Evolutionary conservation across 2,888 invertebrate genomes (phyloP).

Genomic region (Drosophila melanosoma): DNA sequence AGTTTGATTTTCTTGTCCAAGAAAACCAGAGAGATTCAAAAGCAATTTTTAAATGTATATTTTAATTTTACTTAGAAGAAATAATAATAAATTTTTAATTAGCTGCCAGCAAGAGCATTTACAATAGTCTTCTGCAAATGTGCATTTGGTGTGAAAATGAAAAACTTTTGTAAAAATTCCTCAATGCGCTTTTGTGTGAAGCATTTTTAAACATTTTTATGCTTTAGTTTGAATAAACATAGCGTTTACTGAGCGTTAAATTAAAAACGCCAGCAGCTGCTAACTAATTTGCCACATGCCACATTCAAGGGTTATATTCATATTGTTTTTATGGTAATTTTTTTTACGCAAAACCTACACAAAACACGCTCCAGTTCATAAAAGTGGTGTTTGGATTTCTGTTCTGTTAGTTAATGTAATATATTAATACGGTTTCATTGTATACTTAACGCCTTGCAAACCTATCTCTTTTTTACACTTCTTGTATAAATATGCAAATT

Average conservation of each 20-base stretch:
- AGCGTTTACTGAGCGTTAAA: conserved; percentile 51
- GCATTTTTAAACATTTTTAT: conserved; percentile 14
- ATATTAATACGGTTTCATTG: background rate
- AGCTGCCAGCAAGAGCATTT: background rate
- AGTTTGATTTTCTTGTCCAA: background rate
- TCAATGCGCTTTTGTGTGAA: conserved; percentile 7
- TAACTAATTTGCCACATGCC: conserved; percentile 52
- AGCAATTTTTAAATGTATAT: too few relatives aligned
- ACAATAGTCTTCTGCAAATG: conserved; percentile 22
- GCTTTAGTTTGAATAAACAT: conserved; percentile 40
- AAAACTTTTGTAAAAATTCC: conserved; percentile 36
- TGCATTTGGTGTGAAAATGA: conserved; percentile 26
- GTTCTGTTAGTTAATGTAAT: background rate
- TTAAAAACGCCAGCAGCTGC: conserved; percentile 56
- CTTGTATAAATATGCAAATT: background rate
- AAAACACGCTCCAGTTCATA: background rate
- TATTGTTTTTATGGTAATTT: conserved; percentile 34
- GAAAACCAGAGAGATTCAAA: background rate
- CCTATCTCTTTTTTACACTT: background rate
- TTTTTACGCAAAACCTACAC: background rate
- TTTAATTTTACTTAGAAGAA: background rate
- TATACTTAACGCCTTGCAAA: background rate
- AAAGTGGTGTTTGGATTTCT: background rate
- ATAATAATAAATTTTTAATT: background rate
- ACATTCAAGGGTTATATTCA: conserved; percentile 22